phyloP scores from a whole-genome alignment of 2,797 vertebrate genomes.

The Thunnus albacares region DNA sequence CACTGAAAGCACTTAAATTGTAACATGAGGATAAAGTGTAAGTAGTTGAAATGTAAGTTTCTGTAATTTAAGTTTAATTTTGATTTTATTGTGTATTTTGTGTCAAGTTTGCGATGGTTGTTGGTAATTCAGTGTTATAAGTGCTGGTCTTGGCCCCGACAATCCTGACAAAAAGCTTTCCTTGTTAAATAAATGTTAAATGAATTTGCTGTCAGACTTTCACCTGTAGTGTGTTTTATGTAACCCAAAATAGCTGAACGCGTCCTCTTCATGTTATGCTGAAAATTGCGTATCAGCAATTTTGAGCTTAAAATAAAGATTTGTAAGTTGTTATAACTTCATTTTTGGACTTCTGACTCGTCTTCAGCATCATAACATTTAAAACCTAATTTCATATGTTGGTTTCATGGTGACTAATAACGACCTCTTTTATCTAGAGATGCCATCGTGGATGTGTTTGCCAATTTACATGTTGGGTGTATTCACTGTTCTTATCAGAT shows the following conservation, averaged over 20 bases:
- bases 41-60: too few species aligned
- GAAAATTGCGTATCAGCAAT: too few species aligned
- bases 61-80: background rate
- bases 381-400: background rate
- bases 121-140: background rate
- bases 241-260: too few species aligned
- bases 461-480: background rate
- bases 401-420: constrained; percentile 4
- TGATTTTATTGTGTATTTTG: background rate
- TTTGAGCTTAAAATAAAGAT: background rate
- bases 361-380: background rate
- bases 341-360: background rate
- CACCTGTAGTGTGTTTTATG: too few species aligned
- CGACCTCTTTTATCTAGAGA: background rate
- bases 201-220: background rate
- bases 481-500: constrained; percentile 6
- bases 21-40: too few species aligned
- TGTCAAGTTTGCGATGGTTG: background rate
- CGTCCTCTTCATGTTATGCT: too few species aligned
- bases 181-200: background rate
- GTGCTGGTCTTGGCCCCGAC: too few species aligned
- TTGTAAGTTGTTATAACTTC: background rate
- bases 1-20: too few species aligned
- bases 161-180: background rate
- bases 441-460: background rate